A percentile compares a stretch with the other conserved stretches of the same genome.
Evolutionary conservation across 2,888 invertebrate species (phyloP).

Genomic region (Idaea straminata): DNA sequence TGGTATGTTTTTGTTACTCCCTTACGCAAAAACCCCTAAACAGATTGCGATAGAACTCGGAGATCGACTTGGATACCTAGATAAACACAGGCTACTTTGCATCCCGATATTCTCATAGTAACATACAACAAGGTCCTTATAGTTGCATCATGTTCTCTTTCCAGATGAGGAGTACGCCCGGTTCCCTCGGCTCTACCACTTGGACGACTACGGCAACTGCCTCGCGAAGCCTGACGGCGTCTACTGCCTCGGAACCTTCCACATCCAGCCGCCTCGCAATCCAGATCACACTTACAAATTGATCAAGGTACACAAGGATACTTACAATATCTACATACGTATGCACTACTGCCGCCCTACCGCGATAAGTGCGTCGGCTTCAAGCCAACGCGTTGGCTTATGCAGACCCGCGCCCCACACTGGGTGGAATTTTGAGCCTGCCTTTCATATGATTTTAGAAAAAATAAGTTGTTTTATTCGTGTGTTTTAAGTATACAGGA

Average conservation of each 20-base stretch:
- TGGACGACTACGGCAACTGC: slow-evolving; percentile 59
- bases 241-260: slow-evolving; percentile 60
- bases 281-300: slow-evolving; percentile 36
- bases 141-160: slow-evolving; percentile 4
- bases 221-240: slow-evolving; percentile 44
- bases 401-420: too few species aligned
- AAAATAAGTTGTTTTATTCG: too few species aligned
- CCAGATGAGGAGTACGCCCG: slow-evolving; percentile 49
- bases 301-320: slow-evolving; percentile 59
- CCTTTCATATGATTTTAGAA: too few species aligned
- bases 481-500: too few species aligned
- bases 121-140: background rate
- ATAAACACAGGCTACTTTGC: too few species aligned
- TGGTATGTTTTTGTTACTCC: too few species aligned
- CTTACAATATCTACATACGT: slow-evolving; percentile 52
- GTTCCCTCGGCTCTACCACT: slow-evolving; percentile 57
- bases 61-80: background rate
- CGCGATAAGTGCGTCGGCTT: too few species aligned
- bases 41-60: too few species aligned
- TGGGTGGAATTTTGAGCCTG: too few species aligned
- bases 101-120: background rate
- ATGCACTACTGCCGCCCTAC: slow-evolving; percentile 54
- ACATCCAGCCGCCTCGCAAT: slow-evolving; percentile 35
- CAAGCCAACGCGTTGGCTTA: too few species aligned
- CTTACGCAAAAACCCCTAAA: too few species aligned